A percentile compares a stretch with the other conserved stretches of the same genome.
Conservation (phyloP, 1,140 invertebrate species). For the Dufourea novaeangliae region DNA sequence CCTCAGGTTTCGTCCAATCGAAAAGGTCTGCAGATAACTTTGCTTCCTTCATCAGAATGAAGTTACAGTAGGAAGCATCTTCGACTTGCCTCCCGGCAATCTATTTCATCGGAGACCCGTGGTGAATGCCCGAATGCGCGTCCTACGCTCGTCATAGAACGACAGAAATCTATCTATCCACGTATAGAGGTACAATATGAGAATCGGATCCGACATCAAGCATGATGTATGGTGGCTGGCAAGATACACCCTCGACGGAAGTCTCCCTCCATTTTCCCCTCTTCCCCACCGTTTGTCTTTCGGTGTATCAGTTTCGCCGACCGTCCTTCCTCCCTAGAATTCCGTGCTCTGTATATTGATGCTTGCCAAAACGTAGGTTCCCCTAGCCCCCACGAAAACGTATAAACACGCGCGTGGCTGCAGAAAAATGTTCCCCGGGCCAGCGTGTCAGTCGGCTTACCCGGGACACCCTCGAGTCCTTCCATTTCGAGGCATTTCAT, state of each 20-base stretch:
- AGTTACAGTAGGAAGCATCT: not conserved
- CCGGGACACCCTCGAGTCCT: slow-evolving; percentile 12
- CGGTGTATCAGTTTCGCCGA: slow-evolving; percentile 68
- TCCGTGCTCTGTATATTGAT: slow-evolving; percentile 81
- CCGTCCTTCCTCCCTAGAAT: slow-evolving; percentile 65
- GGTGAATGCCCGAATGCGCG: slow-evolving; percentile 50
- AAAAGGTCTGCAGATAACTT: not conserved
- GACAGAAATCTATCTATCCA: slow-evolving; percentile 67
- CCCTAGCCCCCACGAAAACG: slow-evolving; percentile 20
- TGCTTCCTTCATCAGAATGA: no score
- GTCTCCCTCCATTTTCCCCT: slow-evolving; percentile 69
- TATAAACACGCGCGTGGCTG: slow-evolving; percentile 43
- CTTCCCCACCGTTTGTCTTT: slow-evolving; percentile 21
- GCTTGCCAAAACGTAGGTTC: slow-evolving; percentile 59
- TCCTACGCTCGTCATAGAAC: slow-evolving; percentile 41
- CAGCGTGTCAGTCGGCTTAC: slow-evolving; percentile 33
- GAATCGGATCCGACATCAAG: slow-evolving; percentile 80
- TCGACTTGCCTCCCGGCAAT: slow-evolving; percentile 40
- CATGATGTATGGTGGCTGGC: slow-evolving; percentile 79
- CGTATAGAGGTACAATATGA: slow-evolving; percentile 74
- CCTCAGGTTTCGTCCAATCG: not conserved
- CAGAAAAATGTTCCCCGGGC: slow-evolving; percentile 31
- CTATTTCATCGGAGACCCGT: slow-evolving; percentile 30
- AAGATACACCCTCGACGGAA: slow-evolving; percentile 71
- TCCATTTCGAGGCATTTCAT: slow-evolving; percentile 27